Base-by-base conservation (phyloP, 2,888 invertebrate genomes). In the Chloroclysta siterata region DNA sequence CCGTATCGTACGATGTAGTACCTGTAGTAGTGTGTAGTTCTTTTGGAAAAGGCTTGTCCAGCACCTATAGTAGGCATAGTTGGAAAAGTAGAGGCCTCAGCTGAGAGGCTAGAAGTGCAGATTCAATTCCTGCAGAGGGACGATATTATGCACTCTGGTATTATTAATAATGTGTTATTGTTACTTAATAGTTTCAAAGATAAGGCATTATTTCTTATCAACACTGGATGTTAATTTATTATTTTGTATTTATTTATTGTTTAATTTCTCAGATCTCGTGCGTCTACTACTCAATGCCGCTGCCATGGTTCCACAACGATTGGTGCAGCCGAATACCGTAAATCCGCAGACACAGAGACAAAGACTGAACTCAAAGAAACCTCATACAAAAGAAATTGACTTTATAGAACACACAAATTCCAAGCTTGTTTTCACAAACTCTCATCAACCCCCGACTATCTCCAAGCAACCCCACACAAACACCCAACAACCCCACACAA, bases 341-440 rank as follows among this genome's bases (percentile, higher is more conserved):
- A 33, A 58, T 15, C 53, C 48, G 8, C 46, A 56, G 11, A 61
- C 60, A 58, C 60, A 63, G 17, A 48, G 57, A 60, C 63, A 63
- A 22, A 42, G 66, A 15, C 14, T 54, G 15, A 65, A 65, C 61
- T 55, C 61, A 8, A 65, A 61, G 53, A 60, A 61, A 55, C 61
- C 61, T 22, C 55, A 47, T 0, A 22, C 50, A 39, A 59, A 54
- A 15, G 50, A 6, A 29, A 41, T 29, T 28, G 3, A 39, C 48
- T 47, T 22, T 22, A 36, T 17, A 46, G 48, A 47, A 50, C 59
- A 52, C n/a, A 50, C 14, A 55, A 44, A 42, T 3, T 15, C 54
- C 28, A 54, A 56, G n/a, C 11, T 11, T 17, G 8, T 17, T 0
- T 17, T 17, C 46, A 46, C 17, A 46, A 46, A 46, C 17, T 11